Percentiles rank a stretch among this genome's conserved stretches.
These are phyloP conservation scores for Bradypodion ventrale DNA, from an alignment of 2,797 vertebrate genomes.

Conservation along the genomic window DNA sequence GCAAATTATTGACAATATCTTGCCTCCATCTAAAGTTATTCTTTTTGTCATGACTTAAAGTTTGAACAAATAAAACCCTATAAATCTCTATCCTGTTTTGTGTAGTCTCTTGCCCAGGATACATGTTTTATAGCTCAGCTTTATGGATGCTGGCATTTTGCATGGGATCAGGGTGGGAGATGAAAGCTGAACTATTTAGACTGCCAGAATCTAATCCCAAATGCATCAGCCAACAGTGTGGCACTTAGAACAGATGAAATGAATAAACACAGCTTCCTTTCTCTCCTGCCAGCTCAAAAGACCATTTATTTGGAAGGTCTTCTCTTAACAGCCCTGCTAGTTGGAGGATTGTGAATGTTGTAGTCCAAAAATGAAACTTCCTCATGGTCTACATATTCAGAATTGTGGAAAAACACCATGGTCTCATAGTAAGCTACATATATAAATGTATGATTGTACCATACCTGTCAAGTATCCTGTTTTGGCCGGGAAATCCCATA, in stretches of 20 bases:
- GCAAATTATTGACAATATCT: neutral
- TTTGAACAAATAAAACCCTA: neutral
- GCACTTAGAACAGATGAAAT: neutral
- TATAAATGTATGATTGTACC: neutral
- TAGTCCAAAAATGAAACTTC: too few species aligned
- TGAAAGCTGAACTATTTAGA: neutral
- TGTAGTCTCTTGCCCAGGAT: neutral
- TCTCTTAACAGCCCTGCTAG: neutral
- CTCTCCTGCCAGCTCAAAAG: neutral
- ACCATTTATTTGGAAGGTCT: neutral
- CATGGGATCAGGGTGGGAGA: too few species aligned
- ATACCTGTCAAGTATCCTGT: too few species aligned
- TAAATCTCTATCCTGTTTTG: neutral
- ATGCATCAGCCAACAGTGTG: neutral
- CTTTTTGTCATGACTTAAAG: neutral
- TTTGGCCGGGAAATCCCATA: too few species aligned
- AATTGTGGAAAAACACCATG: too few species aligned
- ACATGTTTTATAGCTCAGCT: neutral
- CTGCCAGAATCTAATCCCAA: neutral
- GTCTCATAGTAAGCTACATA: neutral
- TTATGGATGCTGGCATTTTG: neutral
- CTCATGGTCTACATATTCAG: too few species aligned
- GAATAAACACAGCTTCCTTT: neutral
- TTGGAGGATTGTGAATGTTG: too few species aligned
- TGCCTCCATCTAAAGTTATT: neutral